phyloP scores from a whole-genome alignment of 1,140 invertebrate species.

The Sweltsa coloradensis region DNA sequence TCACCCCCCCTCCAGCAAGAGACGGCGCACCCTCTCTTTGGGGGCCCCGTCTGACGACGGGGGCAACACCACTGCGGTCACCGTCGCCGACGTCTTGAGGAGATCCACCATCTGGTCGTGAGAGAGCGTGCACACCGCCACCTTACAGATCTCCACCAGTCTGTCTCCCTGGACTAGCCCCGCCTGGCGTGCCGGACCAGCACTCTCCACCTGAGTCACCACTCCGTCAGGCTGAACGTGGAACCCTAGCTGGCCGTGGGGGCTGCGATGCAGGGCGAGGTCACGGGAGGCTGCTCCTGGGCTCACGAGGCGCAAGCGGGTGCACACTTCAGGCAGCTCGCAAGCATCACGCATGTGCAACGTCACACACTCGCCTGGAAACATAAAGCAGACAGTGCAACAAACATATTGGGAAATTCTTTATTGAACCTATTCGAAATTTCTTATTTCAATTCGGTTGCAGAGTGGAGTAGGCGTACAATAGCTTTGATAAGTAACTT shows the following conservation, averaged over 20 bases:
- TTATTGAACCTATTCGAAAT: too few species aligned
- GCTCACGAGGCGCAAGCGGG: slow-evolving; percentile 55
- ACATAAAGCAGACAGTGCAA: too few species aligned
- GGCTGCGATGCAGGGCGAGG: slow-evolving; percentile 62
- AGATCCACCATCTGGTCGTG: slow-evolving; percentile 93
- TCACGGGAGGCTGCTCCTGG: slow-evolving; percentile 60
- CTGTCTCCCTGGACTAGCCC: slow-evolving; percentile 79
- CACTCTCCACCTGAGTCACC: slow-evolving; percentile 83
- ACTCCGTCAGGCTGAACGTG: slow-evolving; percentile 93
- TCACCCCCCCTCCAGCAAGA: slow-evolving; percentile 44
- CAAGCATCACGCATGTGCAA: slow-evolving; percentile 58
- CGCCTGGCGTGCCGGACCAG: slow-evolving; percentile 78
- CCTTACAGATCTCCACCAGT: slow-evolving; percentile 82
- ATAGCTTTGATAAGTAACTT: too few species aligned
- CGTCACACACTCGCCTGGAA: slow-evolving; percentile 78
- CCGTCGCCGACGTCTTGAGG: slow-evolving; percentile 76
- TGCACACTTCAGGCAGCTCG: slow-evolving; percentile 67
- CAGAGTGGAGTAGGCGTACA: too few species aligned
- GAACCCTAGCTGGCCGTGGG: slow-evolving; percentile 81
- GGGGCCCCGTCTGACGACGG: slow-evolving; percentile 54
- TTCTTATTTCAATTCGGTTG: too few species aligned
- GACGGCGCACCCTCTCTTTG: slow-evolving; percentile 33
- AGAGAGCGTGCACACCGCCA: slow-evolving; percentile 75
- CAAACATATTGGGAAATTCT: too few species aligned
- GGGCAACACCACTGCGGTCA: slow-evolving; percentile 74